Percentiles rank a stretch among this genome's conserved stretches.
These are phyloP conservation scores for Apostichopus californicus DNA, from an alignment of 35 echinoderm and acorn worm genomes.

Conservation along the genomic window DNA sequence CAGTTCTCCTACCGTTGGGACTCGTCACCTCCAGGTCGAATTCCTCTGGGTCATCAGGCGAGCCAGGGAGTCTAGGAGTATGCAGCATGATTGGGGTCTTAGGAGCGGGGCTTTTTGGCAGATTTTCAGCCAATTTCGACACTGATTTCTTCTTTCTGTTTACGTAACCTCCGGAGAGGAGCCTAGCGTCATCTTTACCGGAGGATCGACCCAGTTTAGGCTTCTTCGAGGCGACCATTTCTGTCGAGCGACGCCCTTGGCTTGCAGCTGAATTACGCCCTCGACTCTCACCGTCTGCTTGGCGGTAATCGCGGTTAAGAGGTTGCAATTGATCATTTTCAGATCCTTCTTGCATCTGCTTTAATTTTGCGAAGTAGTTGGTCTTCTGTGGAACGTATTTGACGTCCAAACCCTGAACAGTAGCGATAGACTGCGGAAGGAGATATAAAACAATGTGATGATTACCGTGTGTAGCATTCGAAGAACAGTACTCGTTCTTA, in stretches of 20 bases:
- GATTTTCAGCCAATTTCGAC: not conserved
- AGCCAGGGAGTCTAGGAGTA: conserved; percentile 18
- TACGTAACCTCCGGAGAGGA: not conserved
- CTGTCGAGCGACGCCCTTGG: not conserved
- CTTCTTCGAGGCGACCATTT: not conserved
- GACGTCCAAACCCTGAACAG: conserved; percentile 2
- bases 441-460: not conserved
- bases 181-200: not conserved
- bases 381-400: conserved; percentile 32
- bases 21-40: not conserved
- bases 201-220: not conserved
- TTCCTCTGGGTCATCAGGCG: conserved; percentile 16
- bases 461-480: not conserved
- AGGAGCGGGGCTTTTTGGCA: conserved; percentile 34
- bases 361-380: conserved; percentile 8
- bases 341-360: not conserved
- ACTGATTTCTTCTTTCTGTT: conserved; percentile 12
- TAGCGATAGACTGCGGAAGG: conserved; percentile 4
- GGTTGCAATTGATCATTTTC: not conserved
- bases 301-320: conserved; percentile 26
- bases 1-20: conserved; percentile 10
- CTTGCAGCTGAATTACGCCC: conserved; percentile 34
- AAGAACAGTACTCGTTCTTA: too few relatives aligned
- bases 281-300: conserved; percentile 35
- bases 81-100: not conserved